phyloP scores from a whole-genome alignment of 2,113 vertebrate genomes.

The Esox niger region DNA sequence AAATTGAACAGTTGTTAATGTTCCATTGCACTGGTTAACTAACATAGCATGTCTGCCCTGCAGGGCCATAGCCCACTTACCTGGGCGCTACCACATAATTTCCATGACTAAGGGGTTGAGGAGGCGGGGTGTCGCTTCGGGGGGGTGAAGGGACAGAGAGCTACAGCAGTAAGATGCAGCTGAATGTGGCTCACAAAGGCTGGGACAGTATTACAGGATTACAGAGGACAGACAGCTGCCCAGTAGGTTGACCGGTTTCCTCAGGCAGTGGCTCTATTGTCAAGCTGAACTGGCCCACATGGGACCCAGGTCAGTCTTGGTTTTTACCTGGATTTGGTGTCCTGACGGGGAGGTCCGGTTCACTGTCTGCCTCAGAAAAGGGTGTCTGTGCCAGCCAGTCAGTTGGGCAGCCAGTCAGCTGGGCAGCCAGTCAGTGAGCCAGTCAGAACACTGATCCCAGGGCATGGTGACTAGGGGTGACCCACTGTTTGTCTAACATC shows the following conservation, averaged over 20 bases:
- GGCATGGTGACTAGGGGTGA: neutral
- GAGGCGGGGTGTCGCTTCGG: neutral
- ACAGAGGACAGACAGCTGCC: constrained; percentile 64
- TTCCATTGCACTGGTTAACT: constrained; percentile 55
- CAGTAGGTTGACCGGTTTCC: constrained; percentile 31
- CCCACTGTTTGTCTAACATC: too few species aligned
- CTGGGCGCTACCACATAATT: constrained; percentile 30
- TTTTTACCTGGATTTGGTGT: constrained; percentile 20
- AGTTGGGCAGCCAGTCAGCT: too few species aligned
- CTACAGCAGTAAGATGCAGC: constrained; percentile 45
- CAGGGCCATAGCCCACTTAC: constrained; percentile 34
- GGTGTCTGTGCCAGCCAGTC: too few species aligned
- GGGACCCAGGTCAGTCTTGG: neutral
- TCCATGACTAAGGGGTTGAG: constrained; percentile 17
- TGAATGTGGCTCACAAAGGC: constrained; percentile 52
- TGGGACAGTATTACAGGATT: constrained; percentile 52
- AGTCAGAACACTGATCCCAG: too few species aligned
- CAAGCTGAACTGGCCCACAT: neutral
- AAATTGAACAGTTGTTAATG: constrained; percentile 42
- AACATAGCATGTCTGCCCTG: constrained; percentile 17
- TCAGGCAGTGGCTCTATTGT: neutral
- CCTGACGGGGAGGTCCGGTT: neutral
- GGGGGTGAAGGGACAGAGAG: neutral
- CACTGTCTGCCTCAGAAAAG: too few species aligned
- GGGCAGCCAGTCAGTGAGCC: too few species aligned